phyloP scores from a whole-genome alignment of 2,888 invertebrate genomes.

The Lasioglossum vierecki region DNA sequence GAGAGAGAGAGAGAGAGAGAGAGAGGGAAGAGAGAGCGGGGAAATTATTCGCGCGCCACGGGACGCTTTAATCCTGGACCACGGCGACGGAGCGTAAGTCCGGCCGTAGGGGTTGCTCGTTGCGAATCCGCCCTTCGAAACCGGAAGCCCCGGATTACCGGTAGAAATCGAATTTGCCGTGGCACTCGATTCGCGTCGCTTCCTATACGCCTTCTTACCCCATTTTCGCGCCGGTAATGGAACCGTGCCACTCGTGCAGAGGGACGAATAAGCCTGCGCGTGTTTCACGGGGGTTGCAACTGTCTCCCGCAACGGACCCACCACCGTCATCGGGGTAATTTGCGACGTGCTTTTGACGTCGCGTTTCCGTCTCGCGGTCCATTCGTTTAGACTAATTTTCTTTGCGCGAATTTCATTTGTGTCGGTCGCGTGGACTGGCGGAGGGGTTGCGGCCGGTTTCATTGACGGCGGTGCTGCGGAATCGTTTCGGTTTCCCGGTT shows the following conservation, averaged over 20 bases:
- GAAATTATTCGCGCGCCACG: conserved; percentile 76
- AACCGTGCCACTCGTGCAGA: conserved; percentile 47
- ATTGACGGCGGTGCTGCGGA: background rate
- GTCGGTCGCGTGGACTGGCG: background rate
- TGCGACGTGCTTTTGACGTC: background rate
- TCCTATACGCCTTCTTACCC: conserved; percentile 83
- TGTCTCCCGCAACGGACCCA: background rate
- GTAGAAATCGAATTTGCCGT: conserved; percentile 82
- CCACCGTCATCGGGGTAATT: background rate
- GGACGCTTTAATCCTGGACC: conserved; percentile 74
- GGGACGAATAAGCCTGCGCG: background rate
- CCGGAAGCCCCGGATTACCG: conserved; percentile 81
- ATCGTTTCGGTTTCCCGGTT: conserved; percentile 3
- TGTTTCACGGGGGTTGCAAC: background rate
- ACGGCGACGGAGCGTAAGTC: conserved; percentile 58
- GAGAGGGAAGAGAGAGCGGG: conserved; percentile 37
- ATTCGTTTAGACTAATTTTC: conserved; percentile 15
- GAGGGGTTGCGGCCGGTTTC: background rate
- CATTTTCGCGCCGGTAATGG: conserved; percentile 73
- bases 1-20: conserved; percentile 14
- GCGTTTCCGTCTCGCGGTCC: background rate
- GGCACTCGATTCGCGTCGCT: conserved; percentile 82
- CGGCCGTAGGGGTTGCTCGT: conserved; percentile 48
- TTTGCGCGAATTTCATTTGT: conserved; percentile 3
- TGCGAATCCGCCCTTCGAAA: conserved; percentile 74